These are phyloP conservation scores for Morpho achilles DNA, from an alignment of 2,888 invertebrate species.

Conservation along the genomic window DNA sequence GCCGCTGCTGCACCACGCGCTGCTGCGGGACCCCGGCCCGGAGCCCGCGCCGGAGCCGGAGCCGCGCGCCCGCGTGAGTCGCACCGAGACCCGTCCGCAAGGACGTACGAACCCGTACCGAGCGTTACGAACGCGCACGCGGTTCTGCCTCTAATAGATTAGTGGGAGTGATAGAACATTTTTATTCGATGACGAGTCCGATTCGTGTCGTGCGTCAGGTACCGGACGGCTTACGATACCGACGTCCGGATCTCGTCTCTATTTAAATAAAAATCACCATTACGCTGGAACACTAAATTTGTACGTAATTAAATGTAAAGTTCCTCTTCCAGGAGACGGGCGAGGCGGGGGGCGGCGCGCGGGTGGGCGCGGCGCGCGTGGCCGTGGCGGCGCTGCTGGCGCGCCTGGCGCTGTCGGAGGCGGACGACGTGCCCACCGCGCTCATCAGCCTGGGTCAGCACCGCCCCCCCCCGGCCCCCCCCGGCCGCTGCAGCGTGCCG, in stretches of 20 bases:
- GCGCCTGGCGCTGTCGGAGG: slow-evolving; percentile 84
- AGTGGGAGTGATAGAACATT: too few relatives aligned
- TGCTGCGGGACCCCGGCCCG: slow-evolving; percentile 39
- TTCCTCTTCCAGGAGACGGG: not conserved
- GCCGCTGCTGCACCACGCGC: slow-evolving; percentile 67
- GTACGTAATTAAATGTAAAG: too few relatives aligned
- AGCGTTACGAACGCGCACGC: too few relatives aligned
- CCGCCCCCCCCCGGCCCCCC: too few relatives aligned
- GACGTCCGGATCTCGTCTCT: too few relatives aligned
- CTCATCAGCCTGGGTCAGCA: slow-evolving; percentile 72
- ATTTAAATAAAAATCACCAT: too few relatives aligned
- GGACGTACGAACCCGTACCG: too few relatives aligned
- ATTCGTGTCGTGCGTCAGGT: not conserved
- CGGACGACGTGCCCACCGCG: slow-evolving; percentile 84
- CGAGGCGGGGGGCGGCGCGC: slow-evolving; percentile 24
- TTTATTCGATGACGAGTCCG: too few relatives aligned
- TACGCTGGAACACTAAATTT: too few relatives aligned
- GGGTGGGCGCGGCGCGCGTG: slow-evolving; percentile 83
- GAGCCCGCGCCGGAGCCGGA: slow-evolving; percentile 25
- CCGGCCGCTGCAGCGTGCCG: not conserved
- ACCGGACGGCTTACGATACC: not conserved
- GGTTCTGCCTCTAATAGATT: too few relatives aligned
- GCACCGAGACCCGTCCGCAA: too few relatives aligned
- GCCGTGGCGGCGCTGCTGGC: slow-evolving; percentile 88
- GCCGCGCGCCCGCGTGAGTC: not conserved